A percentile compares a stretch with the other conserved stretches of the same genome.
Evolutionary conservation across 2,888 invertebrate species (phyloP).

Genomic region (Chrysolina oricalcia): DNA sequence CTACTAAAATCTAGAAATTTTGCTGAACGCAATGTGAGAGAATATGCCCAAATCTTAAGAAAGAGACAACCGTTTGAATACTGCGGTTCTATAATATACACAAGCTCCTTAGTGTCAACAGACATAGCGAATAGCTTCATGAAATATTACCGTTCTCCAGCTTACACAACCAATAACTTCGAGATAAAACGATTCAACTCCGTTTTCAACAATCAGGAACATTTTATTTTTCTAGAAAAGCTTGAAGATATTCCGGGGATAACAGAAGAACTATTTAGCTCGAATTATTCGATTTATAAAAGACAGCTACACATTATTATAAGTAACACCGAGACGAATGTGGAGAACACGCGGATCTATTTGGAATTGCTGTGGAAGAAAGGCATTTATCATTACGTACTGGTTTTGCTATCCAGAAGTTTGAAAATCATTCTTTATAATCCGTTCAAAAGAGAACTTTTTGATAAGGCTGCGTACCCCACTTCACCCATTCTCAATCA

Average conservation of each 20-base stretch:
- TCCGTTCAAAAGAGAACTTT: background rate
- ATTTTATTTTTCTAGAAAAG: background rate
- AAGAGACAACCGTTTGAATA: background rate
- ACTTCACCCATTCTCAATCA: background rate
- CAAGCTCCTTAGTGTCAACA: background rate
- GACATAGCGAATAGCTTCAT: background rate
- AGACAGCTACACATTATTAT: slow-evolving; percentile 2
- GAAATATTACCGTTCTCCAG: background rate
- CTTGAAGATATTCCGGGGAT: background rate
- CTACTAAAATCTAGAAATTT: background rate
- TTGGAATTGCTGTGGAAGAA: slow-evolving; percentile 2
- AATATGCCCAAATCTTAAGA: background rate
- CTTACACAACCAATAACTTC: slow-evolving; percentile 2
- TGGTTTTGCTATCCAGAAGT: background rate
- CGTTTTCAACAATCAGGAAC: slow-evolving; percentile 3
- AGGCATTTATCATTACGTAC: background rate
- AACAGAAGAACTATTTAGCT: background rate
- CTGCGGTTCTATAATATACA: background rate
- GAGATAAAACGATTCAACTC: background rate
- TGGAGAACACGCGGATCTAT: slow-evolving; percentile 8
- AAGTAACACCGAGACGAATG: background rate
- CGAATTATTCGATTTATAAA: background rate
- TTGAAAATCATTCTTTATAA: background rate
- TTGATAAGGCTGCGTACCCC: background rate
- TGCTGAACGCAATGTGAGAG: background rate